Conservation (phyloP, 2,888 invertebrate genomes). For the Mechanitis mazaeus region DNA sequence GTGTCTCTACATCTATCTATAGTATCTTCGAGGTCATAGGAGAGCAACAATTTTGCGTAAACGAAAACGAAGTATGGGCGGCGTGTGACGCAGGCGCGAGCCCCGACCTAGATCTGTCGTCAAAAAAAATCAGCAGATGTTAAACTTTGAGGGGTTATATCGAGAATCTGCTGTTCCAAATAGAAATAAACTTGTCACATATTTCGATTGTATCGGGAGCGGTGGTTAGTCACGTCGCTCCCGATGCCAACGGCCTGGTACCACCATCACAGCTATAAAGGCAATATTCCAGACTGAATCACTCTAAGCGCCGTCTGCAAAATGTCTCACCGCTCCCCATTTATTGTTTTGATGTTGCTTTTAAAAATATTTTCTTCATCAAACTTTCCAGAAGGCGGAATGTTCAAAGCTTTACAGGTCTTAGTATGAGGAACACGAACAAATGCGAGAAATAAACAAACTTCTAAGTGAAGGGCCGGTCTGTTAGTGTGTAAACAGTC, state of each 20-base stretch:
- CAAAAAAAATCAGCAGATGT: conserved; percentile 73
- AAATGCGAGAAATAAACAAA: conserved; percentile 32
- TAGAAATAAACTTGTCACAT: conserved; percentile 77
- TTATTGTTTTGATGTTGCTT: conserved; percentile 34
- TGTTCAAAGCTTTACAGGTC: conserved; percentile 10
- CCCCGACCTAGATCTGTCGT: conserved; percentile 76
- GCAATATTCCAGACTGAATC: conserved; percentile 71
- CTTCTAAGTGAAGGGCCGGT: conserved; percentile 25
- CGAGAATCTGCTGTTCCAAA: conserved; percentile 73
- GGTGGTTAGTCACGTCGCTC: conserved; percentile 73
- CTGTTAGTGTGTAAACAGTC: conserved; percentile 51
- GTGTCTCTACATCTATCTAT: no score
- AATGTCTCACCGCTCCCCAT: conserved; percentile 68
- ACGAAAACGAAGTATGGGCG: conserved; percentile 53
- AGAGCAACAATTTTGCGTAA: conserved; percentile 65
- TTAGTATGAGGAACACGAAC: conserved; percentile 20
- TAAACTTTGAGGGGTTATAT: conserved; percentile 70
- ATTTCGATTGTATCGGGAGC: conserved; percentile 77
- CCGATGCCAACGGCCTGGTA: conserved; percentile 72
- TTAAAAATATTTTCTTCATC: conserved; percentile 19
- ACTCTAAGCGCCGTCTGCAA: conserved; percentile 75
- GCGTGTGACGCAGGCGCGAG: conserved; percentile 67
- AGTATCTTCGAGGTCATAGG: conserved; percentile 42
- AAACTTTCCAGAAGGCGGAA: conserved; percentile 3
- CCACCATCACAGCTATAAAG: conserved; percentile 67